phyloP scores from a whole-genome alignment of 1,140 invertebrate genomes.

The Probaryconus sp. region DNA sequence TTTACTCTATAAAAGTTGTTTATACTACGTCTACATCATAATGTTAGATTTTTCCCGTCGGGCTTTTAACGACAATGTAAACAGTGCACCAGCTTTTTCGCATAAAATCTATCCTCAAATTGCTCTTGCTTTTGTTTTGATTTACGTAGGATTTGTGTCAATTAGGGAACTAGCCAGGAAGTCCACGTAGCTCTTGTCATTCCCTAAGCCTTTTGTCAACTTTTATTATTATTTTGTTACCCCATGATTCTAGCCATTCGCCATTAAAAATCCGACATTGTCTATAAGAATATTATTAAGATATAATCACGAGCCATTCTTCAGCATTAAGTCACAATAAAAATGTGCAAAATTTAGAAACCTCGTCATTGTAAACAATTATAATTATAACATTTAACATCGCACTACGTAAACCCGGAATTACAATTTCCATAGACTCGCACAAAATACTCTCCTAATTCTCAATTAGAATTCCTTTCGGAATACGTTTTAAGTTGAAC shows the following conservation, averaged over 20 bases:
- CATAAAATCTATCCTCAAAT: slow-evolving; percentile 26
- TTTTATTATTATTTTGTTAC: slow-evolving; percentile 13
- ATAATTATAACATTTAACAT: too few relatives aligned
- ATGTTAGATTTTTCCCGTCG: slow-evolving; percentile 29
- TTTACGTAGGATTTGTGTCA: slow-evolving; percentile 61
- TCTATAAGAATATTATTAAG: background rate
- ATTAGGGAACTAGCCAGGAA: slow-evolving; percentile 57
- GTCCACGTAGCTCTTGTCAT: slow-evolving; percentile 31
- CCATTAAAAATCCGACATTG: slow-evolving; percentile 11
- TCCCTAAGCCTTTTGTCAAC: slow-evolving; percentile 16
- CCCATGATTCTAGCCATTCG: slow-evolving; percentile 1
- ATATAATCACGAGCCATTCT: too few relatives aligned
- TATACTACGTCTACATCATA: slow-evolving; percentile 16
- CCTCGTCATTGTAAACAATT: too few relatives aligned
- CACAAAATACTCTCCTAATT: too few relatives aligned
- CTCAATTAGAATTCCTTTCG: too few relatives aligned
- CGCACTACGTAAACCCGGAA: too few relatives aligned
- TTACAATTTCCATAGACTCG: too few relatives aligned
- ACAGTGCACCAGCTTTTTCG: slow-evolving; percentile 16
- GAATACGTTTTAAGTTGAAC: too few relatives aligned
- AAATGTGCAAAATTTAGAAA: too few relatives aligned
- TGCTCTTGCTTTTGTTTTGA: slow-evolving; percentile 56
- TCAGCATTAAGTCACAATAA: too few relatives aligned
- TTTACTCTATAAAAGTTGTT: slow-evolving; percentile 5
- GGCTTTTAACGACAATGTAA: slow-evolving; percentile 19